Conservation (phyloP, 2,888 invertebrate genomes). For the Trichopria drosophilae region DNA sequence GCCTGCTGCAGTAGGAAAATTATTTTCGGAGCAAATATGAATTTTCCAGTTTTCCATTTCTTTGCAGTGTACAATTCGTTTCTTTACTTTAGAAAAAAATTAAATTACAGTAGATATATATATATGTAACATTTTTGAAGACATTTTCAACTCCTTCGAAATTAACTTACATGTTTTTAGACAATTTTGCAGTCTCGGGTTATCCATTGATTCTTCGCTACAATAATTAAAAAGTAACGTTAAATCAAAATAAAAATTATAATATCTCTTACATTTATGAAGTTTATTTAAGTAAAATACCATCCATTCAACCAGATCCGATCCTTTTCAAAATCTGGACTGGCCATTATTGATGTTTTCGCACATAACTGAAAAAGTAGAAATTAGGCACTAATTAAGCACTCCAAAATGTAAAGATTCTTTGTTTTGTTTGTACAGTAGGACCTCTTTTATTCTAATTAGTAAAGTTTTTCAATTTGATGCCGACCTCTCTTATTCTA, state of each 20-base stretch:
- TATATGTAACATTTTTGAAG: conserved; percentile 10
- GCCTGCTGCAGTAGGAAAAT: conserved; percentile 98
- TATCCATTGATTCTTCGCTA: conserved; percentile 73
- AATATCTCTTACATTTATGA: conserved; percentile 10
- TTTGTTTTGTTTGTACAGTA: too few species aligned
- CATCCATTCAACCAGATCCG: conserved; percentile 87
- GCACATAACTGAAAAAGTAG: conserved; percentile 72
- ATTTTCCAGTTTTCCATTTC: conserved; percentile 70
- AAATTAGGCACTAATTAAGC: too few species aligned
- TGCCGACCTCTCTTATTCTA: too few species aligned
- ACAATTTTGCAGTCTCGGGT: conserved; percentile 76
- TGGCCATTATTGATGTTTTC: conserved; percentile 82
- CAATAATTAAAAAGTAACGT: too few species aligned
- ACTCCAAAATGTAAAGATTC: too few species aligned
- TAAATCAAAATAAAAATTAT: neutral
- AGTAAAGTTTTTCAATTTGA: too few species aligned
- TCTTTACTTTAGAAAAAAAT: conserved; percentile 61
- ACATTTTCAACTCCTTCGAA: neutral
- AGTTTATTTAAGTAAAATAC: conserved; percentile 51
- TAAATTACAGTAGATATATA: conserved; percentile 34
- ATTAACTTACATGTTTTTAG: conserved; percentile 68
- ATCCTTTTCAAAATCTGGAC: conserved; percentile 73
- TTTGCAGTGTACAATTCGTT: conserved; percentile 55
- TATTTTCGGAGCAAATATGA: conserved; percentile 87
- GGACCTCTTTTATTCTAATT: too few species aligned